These are phyloP conservation scores for Limosa lapponica DNA, from an alignment of 2,797 vertebrate species.

Conservation along the genomic window DNA sequence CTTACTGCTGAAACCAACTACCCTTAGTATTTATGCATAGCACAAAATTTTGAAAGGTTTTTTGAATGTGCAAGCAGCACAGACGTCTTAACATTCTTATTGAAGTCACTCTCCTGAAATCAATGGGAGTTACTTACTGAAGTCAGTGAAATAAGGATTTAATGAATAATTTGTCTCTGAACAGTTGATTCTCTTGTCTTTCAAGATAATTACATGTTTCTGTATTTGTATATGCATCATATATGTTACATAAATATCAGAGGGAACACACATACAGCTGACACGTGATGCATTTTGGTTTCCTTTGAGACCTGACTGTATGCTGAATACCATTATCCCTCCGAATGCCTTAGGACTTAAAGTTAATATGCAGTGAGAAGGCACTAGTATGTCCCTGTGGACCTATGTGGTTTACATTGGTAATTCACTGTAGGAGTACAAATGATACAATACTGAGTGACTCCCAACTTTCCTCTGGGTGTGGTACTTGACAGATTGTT, in stretches of 20 bases:
- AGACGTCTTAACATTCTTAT: background rate
- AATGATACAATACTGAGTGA: background rate
- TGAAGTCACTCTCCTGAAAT: background rate
- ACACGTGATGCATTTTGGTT: constrained; percentile 47
- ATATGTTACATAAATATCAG: background rate
- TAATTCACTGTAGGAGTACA: constrained; percentile 58
- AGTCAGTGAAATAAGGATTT: background rate
- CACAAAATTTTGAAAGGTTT: background rate
- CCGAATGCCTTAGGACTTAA: constrained; percentile 62
- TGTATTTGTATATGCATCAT: background rate
- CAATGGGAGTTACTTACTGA: background rate
- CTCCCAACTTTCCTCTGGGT: constrained; percentile 29
- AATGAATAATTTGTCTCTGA: background rate
- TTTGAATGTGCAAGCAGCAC: background rate
- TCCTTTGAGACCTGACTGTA: constrained; percentile 61
- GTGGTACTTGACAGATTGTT: constrained; percentile 38
- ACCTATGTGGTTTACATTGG: constrained; percentile 57
- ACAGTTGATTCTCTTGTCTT: background rate
- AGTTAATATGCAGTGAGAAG: constrained; percentile 68
- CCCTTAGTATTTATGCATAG: background rate
- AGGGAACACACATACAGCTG: background rate
- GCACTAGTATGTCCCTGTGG: constrained; percentile 41
- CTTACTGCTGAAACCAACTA: background rate
- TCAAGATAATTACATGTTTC: background rate
- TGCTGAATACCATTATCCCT: constrained; percentile 58